Conservation (phyloP, 2,113 vertebrate species). For the Canis aureus region DNA sequence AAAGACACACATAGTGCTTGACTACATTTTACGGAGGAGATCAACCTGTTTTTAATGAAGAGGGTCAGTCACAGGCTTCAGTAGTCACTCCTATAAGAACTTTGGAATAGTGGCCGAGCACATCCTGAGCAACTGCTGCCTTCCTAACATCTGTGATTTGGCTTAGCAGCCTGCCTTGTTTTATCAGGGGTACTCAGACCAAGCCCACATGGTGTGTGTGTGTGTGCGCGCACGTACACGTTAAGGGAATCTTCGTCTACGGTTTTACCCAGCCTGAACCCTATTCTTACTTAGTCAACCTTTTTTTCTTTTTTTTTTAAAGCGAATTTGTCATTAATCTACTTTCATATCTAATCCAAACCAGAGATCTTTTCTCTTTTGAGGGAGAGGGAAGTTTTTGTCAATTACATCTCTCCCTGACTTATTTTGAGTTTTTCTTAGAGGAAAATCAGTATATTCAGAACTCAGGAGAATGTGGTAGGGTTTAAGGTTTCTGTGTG, state of each 20-base stretch:
- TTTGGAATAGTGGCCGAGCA: neutral
- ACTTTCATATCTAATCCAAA: neutral
- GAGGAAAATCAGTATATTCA: neutral
- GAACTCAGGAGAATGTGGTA: neutral
- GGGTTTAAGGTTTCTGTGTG: neutral
- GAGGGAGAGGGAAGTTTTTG: neutral
- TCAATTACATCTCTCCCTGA: neutral
- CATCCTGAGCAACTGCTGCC: neutral
- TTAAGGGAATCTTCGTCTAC: neutral
- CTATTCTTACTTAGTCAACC: neutral
- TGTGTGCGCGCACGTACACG: neutral
- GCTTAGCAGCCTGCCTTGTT: neutral
- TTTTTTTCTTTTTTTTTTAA: neutral
- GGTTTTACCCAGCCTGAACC: neutral
- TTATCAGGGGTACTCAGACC: neutral
- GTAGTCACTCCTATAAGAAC: neutral
- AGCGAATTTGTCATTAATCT: neutral
- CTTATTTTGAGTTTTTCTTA: neutral
- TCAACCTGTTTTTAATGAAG: neutral
- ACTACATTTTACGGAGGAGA: neutral
- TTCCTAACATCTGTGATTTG: neutral
- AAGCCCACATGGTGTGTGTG: neutral
- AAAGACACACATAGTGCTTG: neutral
- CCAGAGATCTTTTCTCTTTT: neutral
- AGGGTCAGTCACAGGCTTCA: neutral